Percentiles rank a stretch among this genome's conserved stretches.
Conservation (phyloP, 2,797 vertebrate genomes). For the Anolis apletophallus region DNA sequence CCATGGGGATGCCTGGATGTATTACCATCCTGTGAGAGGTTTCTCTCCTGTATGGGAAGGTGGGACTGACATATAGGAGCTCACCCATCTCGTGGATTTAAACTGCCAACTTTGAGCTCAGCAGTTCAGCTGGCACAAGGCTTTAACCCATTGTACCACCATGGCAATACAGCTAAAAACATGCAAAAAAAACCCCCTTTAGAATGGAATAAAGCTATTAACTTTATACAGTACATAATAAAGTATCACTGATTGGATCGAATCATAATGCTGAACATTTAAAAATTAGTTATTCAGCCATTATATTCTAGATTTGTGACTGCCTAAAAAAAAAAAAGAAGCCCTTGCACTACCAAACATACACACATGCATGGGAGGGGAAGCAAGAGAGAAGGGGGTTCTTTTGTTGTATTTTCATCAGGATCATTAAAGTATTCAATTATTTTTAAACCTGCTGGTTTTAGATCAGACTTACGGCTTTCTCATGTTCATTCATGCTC, state of each 20-base stretch:
- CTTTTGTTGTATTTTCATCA: neutral
- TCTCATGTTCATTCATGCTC: neutral
- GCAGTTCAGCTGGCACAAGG: too few species aligned
- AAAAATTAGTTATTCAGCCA: neutral
- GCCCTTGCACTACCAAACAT: neutral
- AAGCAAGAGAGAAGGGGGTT: neutral
- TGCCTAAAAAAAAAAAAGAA: neutral
- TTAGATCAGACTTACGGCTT: neutral
- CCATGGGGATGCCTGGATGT: too few species aligned
- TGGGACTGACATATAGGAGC: too few species aligned
- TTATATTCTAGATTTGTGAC: neutral
- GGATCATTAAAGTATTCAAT: neutral
- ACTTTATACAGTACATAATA: neutral
- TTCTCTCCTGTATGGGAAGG: too few species aligned
- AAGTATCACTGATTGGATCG: slow-evolving; percentile 12
- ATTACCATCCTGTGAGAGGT: too few species aligned
- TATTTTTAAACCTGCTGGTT: neutral
- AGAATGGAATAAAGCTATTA: too few species aligned
- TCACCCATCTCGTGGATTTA: too few species aligned
- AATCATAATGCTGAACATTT: neutral
- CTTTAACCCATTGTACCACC: too few species aligned
- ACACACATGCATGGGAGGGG: neutral
- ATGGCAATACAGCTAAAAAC: too few species aligned
- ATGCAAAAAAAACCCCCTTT: too few species aligned
- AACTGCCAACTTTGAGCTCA: too few species aligned